Evolutionary conservation across 2,113 vertebrate genomes (phyloP).

Genomic region (Melospiza georgiana): DNA sequence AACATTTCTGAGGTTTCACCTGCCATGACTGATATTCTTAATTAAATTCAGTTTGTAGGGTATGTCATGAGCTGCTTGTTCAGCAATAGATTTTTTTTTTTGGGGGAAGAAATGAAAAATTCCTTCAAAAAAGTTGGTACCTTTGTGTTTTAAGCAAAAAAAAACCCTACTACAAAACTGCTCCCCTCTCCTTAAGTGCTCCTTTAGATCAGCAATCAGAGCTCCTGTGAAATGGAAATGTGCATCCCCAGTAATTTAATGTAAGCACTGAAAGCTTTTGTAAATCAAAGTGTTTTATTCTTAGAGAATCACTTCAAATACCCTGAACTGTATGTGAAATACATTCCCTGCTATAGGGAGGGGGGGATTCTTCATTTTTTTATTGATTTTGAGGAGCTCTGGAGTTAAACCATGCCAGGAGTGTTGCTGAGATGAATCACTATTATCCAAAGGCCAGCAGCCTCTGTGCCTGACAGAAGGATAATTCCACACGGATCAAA

Average conservation of each 20-base stretch:
- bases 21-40: not conserved
- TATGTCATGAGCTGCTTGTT: not conserved
- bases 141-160: not conserved
- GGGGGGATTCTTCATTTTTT: conserved; percentile 70
- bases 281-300: conserved; percentile 54
- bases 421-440: conserved; percentile 95
- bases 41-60: not conserved
- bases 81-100: not conserved
- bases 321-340: conserved; percentile 32
- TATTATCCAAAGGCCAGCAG: conserved; percentile 90
- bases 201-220: not conserved
- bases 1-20: not conserved
- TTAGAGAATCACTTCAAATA: conserved; percentile 8
- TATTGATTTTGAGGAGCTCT: conserved; percentile 90
- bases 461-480: conserved; percentile 97
- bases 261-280: conserved; percentile 38
- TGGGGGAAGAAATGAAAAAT: not conserved
- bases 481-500: conserved; percentile 98
- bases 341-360: not conserved
- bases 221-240: not conserved
- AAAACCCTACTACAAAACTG: not conserved
- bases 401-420: conserved; percentile 90
- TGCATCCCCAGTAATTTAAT: conserved; percentile 14
- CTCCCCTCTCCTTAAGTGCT: not conserved
- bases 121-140: not conserved